These are phyloP conservation scores for Pleuronectes platessa DNA, from an alignment of 2,113 vertebrate genomes.

Conservation along the genomic window DNA sequence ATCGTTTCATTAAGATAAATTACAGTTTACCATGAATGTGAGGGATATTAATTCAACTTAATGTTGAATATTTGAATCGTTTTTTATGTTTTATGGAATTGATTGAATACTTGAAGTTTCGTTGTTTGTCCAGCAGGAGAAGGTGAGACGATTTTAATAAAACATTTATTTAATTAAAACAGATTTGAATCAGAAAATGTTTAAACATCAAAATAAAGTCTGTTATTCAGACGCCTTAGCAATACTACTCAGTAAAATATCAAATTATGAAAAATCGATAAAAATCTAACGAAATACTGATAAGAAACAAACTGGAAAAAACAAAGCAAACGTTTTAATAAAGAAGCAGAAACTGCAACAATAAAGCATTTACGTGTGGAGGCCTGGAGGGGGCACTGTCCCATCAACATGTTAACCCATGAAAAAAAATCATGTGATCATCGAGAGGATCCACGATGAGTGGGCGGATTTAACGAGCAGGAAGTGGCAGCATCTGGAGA, in stretches of 20 bases:
- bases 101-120: not conserved
- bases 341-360: not conserved
- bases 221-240: not conserved
- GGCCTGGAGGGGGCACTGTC: not conserved
- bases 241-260: not conserved
- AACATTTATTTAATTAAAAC: not conserved
- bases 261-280: not conserved
- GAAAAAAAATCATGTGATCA: too few relatives aligned
- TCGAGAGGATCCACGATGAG: not conserved
- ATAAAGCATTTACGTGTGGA: not conserved
- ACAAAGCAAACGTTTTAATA: not conserved
- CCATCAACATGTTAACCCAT: not conserved
- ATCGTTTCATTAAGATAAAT: too few relatives aligned
- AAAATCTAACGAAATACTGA: not conserved
- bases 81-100: not conserved
- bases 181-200: not conserved
- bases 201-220: not conserved
- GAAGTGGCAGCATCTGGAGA: conserved; percentile 88
- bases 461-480: conserved; percentile 60
- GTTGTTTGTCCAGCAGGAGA: not conserved
- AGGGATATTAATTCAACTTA: too few relatives aligned
- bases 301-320: not conserved
- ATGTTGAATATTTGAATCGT: too few relatives aligned
- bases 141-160: not conserved
- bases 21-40: too few relatives aligned